Base-by-base conservation (phyloP, 2,113 vertebrate genomes). In the Phylloscopus trochiloides region DNA sequence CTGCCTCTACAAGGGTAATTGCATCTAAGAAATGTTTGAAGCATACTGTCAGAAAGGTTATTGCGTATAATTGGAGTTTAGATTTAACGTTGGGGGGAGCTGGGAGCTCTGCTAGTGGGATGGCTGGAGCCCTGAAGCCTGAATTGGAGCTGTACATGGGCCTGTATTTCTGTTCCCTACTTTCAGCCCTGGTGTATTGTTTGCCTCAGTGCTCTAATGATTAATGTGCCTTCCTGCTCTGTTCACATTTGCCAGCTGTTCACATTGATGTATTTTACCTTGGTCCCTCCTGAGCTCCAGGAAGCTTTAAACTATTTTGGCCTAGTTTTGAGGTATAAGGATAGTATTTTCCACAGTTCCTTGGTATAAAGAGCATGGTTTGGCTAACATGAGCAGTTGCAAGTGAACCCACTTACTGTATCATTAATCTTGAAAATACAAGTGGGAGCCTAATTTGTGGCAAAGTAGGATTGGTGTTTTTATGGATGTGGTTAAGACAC, bases 31-130 rank as follows among this genome's bases (percentile, higher is more conserved):
- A 95, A 94, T 73, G 90, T 71, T 92, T 90, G 82, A 95, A 95
- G 68, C 82, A 15, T 78, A 67, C 90, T 97, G 96, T 93, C 95
- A 86, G 94, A 92, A 93, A 57, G 95, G 85, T 93, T 94, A 90
- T 68, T 5, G 32, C 10, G 0, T 96, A 86, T 88, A 92, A 97
- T 78, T 93, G 90, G 84, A 92, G 84, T 97, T 96, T 95, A 80
- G 85, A 28, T 74, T 94, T 92, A 85, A 75, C 72, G 80, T 4
- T 34, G 66, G 26, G 52, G 85, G 63, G 48, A 58, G 43, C 45
- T 25, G 10, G 26, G 59, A 3, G 4, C 68, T 70, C 50, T 55
- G 32, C n/a, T 67, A 48, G 54, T 10, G 57, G 87, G 86, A 65
- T 28, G 61, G 63, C 92, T 90, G 55, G 71, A 93, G 81, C 67